phyloP scores from a whole-genome alignment of 2,888 invertebrate species.

The Pyrgus malvae region DNA sequence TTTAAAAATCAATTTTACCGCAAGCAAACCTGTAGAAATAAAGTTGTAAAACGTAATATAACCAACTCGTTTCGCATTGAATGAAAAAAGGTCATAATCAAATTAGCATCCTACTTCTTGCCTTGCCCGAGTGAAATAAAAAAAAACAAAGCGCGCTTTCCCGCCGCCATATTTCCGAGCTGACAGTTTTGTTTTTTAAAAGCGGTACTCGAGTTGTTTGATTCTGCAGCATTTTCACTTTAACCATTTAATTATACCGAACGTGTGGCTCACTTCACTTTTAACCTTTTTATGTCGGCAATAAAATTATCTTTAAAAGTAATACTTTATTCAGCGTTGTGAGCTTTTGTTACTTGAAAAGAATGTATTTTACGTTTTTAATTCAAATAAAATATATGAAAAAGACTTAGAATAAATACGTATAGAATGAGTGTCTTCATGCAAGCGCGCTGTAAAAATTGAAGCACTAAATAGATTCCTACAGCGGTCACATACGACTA shows the following conservation, averaged over 20 bases:
- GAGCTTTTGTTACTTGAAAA: too few relatives aligned
- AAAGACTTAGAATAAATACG: too few relatives aligned
- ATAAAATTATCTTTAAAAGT: not conserved
- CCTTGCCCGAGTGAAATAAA: slow-evolving; percentile 20
- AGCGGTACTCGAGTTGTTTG: not conserved
- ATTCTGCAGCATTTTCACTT: not conserved
- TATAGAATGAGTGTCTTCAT: too few relatives aligned
- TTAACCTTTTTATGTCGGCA: not conserved
- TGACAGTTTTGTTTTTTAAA: slow-evolving; percentile 11
- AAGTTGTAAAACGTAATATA: slow-evolving; percentile 32
- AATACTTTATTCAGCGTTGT: too few relatives aligned
- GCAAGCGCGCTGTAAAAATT: too few relatives aligned
- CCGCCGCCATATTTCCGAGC: slow-evolving; percentile 14
- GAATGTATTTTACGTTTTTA: too few relatives aligned
- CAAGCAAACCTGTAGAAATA: not conserved
- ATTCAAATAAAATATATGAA: too few relatives aligned
- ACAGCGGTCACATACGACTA: too few relatives aligned
- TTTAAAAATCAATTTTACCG: not conserved
- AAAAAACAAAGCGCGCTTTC: slow-evolving; percentile 22
- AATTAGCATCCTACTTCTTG: slow-evolving; percentile 31
- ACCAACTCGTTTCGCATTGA: slow-evolving; percentile 28
- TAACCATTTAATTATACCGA: not conserved
- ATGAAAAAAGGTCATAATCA: slow-evolving; percentile 33
- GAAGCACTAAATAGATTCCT: too few relatives aligned
- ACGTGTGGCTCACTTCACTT: not conserved